Evolutionary conservation across 2,113 vertebrate genomes (phyloP), one percentile per base, ranked within the genome.

Genomic region (Osmerus eperlanus): DNA sequence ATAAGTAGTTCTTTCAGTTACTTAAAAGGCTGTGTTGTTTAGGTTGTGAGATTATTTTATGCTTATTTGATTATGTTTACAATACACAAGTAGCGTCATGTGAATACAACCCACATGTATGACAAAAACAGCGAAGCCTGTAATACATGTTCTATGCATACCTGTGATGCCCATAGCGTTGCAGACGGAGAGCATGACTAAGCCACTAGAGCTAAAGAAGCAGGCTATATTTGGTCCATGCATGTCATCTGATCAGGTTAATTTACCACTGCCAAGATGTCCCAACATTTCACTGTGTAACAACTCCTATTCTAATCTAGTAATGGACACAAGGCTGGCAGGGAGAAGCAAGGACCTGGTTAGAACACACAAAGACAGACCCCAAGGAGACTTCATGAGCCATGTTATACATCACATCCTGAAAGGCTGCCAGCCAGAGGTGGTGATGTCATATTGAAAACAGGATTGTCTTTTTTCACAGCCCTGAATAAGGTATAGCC

Each of bases 221-320:
- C 68, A 51, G 59, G 72, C 72, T 88, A 85, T 84, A 84, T 88
- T 65, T 70, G 76, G 76, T 74, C 14, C 4, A 4, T 68, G 74
- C 84, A 82, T 85, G 80, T 84, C 77, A 87, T 83, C 70, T 78
- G 78, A 84, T 84, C 78, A 74, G 78, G 74, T 78, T 80, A 16
- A 63, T 75, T 72, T 73, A 70, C 72, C 51, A 47, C 65, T 47
- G 21, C 64, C 29, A 71, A 69, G 72, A 77, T 85, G 81, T 83
- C 85, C 80, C 47, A 81, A 74, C 64, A 80, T 76, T 47, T 76
- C 70, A 75, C 51, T 0, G 51, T 69, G 65, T 68, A 65, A n/a
- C n/a, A 56, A 56, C 54, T n/a, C 58, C 4, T 11, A 60, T 60
- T 23, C 18, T 12, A 9, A 47, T 47, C 41, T 11, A 9, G 5